A percentile compares a stretch with the other conserved stretches of the same genome.
These are phyloP conservation scores for Poecilus cupreus DNA, from an alignment of 2,888 invertebrate species.

Conservation along the genomic window DNA sequence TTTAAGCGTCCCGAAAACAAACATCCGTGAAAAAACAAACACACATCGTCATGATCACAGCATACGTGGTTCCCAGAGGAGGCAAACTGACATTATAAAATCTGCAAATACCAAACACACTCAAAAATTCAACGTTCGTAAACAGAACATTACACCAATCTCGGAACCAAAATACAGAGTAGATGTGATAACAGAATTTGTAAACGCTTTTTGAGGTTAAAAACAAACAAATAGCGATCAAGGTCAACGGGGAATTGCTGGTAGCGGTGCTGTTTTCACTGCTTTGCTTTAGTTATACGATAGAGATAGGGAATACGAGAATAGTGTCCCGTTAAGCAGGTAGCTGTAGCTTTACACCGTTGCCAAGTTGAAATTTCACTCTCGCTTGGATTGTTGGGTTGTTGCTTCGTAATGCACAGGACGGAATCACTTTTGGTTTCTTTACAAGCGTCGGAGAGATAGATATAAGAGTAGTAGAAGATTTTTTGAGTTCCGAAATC, in stretches of 20 bases:
- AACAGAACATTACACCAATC: slow-evolving; percentile 7
- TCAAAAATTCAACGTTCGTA: slow-evolving; percentile 30
- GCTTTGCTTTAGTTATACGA: slow-evolving; percentile 7
- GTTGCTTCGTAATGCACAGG: neutral
- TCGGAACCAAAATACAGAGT: slow-evolving; percentile 24
- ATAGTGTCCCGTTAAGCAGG: slow-evolving; percentile 29
- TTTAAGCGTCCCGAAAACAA: slow-evolving; percentile 28
- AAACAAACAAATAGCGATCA: slow-evolving; percentile 24
- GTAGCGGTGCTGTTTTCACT: neutral
- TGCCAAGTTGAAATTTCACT: slow-evolving; percentile 8
- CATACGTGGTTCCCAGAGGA: slow-evolving; percentile 22
- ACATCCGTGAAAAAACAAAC: slow-evolving; percentile 43
- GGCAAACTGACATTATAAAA: slow-evolving; percentile 18
- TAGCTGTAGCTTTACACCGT: neutral
- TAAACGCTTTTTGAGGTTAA: neutral
- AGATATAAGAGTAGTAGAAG: no score
- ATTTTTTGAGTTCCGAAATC: no score
- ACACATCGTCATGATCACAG: slow-evolving; percentile 33
- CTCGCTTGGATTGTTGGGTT: neutral
- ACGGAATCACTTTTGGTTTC: neutral
- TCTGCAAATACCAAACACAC: slow-evolving; percentile 40
- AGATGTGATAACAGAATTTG: slow-evolving; percentile 10
- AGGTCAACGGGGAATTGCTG: slow-evolving; percentile 17
- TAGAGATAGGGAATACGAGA: neutral
- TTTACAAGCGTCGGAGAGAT: neutral